Evolutionary conservation across 2,888 invertebrate genomes (phyloP).

Genomic region (Bombylius discolor): DNA sequence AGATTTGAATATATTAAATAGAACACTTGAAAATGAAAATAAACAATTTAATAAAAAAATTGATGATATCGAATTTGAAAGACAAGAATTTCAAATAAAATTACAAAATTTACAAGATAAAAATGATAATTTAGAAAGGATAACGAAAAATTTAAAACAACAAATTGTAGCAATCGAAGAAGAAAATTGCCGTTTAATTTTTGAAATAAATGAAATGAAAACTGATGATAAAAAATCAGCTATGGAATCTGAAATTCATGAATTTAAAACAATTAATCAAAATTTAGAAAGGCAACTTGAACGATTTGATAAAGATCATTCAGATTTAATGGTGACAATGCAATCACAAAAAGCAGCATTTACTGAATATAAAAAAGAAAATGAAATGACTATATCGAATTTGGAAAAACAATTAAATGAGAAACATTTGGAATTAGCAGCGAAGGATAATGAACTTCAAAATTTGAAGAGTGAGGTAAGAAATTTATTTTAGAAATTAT

Average conservation of each 20-base stretch:
- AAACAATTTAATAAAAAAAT: conserved; percentile 44
- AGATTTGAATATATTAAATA: conserved; percentile 44
- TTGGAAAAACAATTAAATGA: conserved; percentile 18
- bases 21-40: conserved; percentile 47
- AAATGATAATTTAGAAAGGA: conserved; percentile 22
- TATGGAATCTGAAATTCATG: conserved; percentile 14
- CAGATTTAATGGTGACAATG: conserved; percentile 21
- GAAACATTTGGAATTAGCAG: conserved; percentile 7
- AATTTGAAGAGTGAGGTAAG: conserved; percentile 10
- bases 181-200: conserved; percentile 24
- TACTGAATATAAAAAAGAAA: conserved; percentile 17
- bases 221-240: conserved; percentile 18
- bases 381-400: conserved; percentile 17
- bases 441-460: conserved; percentile 15
- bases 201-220: conserved; percentile 26
- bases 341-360: conserved; percentile 21
- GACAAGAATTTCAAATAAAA: conserved; percentile 19
- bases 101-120: conserved; percentile 23
- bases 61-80: conserved; percentile 29
- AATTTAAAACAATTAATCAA: conserved; percentile 18
- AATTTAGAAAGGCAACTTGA: conserved; percentile 22
- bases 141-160: conserved; percentile 25
- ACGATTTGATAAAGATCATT: conserved; percentile 22
- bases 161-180: conserved; percentile 23
- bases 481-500: not conserved